Percentiles rank a stretch among this genome's conserved stretches.
These are phyloP conservation scores for Chaenodraco wilsoni DNA, from an alignment of 2,797 vertebrate species.

Conservation along the genomic window DNA sequence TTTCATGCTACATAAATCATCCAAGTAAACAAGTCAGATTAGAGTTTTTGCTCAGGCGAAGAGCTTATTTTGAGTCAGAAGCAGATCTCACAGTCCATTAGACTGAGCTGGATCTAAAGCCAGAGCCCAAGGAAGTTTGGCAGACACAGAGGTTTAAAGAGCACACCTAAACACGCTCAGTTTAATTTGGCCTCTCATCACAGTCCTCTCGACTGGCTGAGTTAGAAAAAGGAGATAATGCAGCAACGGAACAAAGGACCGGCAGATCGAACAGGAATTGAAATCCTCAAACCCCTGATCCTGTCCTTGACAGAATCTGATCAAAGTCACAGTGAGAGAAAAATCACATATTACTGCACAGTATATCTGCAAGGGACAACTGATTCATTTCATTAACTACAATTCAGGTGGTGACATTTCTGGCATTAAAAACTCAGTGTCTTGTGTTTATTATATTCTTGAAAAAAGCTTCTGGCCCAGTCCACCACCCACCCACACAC, in stretches of 20 bases:
- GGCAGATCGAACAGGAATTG: conserved; percentile 43
- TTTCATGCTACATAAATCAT: conserved; percentile 70
- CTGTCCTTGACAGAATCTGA: conserved; percentile 58
- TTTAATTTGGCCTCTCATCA: conserved; percentile 62
- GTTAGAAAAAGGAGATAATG: conserved; percentile 52
- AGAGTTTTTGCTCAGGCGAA: conserved; percentile 53
- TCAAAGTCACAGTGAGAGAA: conserved; percentile 41
- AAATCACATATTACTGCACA: conserved; percentile 47
- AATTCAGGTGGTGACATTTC: conserved; percentile 60
- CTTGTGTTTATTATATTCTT: conserved; percentile 35
- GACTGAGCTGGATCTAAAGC: conserved; percentile 61
- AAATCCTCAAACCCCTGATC: conserved; percentile 45
- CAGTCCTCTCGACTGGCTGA: conserved; percentile 39
- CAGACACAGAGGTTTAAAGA: conserved; percentile 47
- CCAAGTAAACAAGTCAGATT: conserved; percentile 69
- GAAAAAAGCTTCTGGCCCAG: conserved; percentile 26
- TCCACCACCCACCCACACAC: conserved; percentile 2
- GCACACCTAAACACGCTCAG: conserved; percentile 50
- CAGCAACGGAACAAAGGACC: conserved; percentile 49
- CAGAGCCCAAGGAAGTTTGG: conserved; percentile 48
- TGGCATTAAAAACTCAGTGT: conserved; percentile 49
- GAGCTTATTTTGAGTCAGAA: conserved; percentile 56
- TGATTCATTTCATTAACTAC: conserved; percentile 61
- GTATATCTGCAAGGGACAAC: conserved; percentile 39
- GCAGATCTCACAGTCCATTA: conserved; percentile 71